phyloP scores from a whole-genome alignment of 2,113 vertebrate genomes.

The Sinocyclocheilus anshuiensis region DNA sequence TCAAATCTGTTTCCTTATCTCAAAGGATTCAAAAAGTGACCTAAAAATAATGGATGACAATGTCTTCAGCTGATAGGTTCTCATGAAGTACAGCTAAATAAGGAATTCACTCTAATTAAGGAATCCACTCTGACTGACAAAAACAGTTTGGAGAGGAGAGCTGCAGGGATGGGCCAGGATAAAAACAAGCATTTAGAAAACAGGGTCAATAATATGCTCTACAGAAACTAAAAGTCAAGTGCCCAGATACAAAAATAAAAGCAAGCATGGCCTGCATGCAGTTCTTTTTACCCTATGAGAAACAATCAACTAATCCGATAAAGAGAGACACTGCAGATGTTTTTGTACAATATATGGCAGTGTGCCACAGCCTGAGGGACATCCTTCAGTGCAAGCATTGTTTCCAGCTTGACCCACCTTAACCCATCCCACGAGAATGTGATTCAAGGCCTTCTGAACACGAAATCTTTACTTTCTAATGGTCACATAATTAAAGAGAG shows the following conservation, averaged over 20 bases:
- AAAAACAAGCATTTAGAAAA: background rate
- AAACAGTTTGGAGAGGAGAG: background rate
- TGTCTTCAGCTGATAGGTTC: background rate
- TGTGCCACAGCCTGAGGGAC: conserved; percentile 13
- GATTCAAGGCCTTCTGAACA: background rate
- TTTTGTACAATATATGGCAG: conserved; percentile 19
- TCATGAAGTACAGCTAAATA: background rate
- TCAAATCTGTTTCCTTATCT: background rate
- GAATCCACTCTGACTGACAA: background rate
- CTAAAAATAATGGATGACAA: background rate
- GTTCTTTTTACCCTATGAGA: background rate
- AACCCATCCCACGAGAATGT: background rate
- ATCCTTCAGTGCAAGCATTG: background rate
- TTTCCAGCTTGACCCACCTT: conserved; percentile 27
- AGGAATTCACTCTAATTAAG: background rate
- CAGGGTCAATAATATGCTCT: background rate
- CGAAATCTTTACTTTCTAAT: background rate
- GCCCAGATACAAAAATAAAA: background rate
- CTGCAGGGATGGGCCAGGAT: conserved; percentile 13
- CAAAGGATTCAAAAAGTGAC: background rate
- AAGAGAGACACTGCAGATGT: conserved; percentile 4
- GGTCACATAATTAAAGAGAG: background rate
- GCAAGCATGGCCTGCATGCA: background rate
- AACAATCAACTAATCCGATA: conserved; percentile 17
- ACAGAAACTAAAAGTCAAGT: background rate